Conservation (phyloP, 2,113 vertebrate species). For the Odontophorus gujanensis region DNA sequence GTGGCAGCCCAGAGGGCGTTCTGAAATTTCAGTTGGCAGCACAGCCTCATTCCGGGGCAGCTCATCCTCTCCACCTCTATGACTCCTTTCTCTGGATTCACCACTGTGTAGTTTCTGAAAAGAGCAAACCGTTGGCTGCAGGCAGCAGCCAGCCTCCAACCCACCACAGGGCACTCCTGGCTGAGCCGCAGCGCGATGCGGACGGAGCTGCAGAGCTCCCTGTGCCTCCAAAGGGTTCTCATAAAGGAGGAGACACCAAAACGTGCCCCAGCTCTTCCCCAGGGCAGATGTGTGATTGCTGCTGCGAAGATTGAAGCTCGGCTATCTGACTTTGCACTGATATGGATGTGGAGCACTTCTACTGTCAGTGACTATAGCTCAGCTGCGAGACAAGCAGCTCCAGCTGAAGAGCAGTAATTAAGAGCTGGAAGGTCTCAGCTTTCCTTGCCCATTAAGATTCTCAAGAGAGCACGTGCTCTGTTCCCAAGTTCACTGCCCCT, state of each 20-base stretch:
- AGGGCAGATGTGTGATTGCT: not conserved
- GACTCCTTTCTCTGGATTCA: conserved; percentile 91
- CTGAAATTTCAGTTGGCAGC: conserved; percentile 91
- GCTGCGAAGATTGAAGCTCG: not conserved
- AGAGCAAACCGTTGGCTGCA: not conserved
- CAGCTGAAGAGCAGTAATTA: conserved; percentile 40
- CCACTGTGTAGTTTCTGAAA: conserved; percentile 92
- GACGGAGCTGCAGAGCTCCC: not conserved
- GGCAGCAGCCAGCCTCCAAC: not conserved
- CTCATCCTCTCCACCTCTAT: conserved; percentile 90
- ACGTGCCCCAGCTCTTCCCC: not conserved
- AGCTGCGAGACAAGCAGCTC: conserved; percentile 22
- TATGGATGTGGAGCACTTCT: not conserved
- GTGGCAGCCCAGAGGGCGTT: conserved; percentile 92
- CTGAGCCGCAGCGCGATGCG: not conserved
- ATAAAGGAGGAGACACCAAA: not conserved
- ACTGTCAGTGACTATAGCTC: not conserved
- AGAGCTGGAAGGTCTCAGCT: conserved; percentile 22
- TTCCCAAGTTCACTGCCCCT: not conserved
- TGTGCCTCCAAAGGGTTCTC: not conserved
- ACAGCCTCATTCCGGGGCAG: conserved; percentile 88
- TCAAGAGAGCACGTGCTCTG: not conserved
- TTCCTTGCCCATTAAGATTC: conserved; percentile 35
- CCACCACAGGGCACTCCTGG: not conserved
- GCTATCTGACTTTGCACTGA: not conserved